Evolutionary conservation across 2,888 invertebrate genomes (phyloP), one percentile per base, ranked within the genome.

Genomic region (Autographa gamma): DNA sequence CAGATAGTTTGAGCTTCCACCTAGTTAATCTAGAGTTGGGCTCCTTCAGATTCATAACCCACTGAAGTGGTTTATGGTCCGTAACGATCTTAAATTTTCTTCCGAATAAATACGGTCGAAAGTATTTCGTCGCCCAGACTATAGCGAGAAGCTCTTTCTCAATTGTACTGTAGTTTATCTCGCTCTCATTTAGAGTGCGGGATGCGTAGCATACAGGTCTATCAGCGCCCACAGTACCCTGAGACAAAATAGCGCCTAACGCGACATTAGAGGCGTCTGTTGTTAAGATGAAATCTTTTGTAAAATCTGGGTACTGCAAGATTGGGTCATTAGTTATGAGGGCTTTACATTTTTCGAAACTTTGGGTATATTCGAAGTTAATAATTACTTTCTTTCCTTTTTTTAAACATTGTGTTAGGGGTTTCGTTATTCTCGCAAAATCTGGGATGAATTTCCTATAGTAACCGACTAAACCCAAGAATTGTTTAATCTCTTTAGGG

Each of bases 191-290:
- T 5, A 62, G n/a, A 3, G 62, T 62, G 0, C 62, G 16, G 4
- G 62, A 62, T n/a, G 62, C 62, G n/a, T 62, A 62, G 14, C 31
- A 62, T 9, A 62, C 31, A 8, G 62, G 62, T 52, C n/a, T 25
- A 48, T 62, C 62, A 2, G 62, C 16, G 2, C 62, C 62, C n/a
- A 62, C 11, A 0, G 62, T 11, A 7, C 43, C 61, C 43, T 61
- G 61, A 0, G 61, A 61, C 43, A 61, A 8, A 7, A 61, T 25
- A 5, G 48, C 48, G 13, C 62, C 62, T 32, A 62, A 32, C 1
- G 62, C 62, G 8, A 62, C 48, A 13, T 62, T 62, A 2, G 62
- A 62, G 11, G 62, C 62, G 38, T 62, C 62, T 3, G 62, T 62
- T 4, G 62, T 62, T 11, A 62, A 11, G 0, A 62, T n/a, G 2